A percentile compares a stretch with the other conserved stretches of the same genome.
phyloP scores from a whole-genome alignment of 2,888 invertebrate species.

The Phyllotreta striolata region DNA sequence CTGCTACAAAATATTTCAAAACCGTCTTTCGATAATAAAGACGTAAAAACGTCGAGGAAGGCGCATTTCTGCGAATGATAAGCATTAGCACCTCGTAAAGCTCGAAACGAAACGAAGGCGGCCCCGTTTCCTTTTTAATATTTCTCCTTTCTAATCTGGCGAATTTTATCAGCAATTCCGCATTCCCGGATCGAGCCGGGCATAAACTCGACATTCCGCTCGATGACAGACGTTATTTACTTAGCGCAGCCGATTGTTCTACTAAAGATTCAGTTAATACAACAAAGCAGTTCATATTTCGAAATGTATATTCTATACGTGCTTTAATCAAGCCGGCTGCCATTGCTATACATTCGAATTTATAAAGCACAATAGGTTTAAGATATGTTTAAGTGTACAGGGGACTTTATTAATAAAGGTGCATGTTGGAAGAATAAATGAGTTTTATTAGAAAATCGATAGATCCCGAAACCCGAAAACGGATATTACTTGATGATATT shows the following conservation, averaged over 20 bases:
- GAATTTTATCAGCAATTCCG: constrained; percentile 11
- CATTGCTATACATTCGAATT: constrained; percentile 45
- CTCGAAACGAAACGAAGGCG: background rate
- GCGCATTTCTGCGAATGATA: no score
- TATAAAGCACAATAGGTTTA: no score
- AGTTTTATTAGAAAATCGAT: constrained; percentile 5
- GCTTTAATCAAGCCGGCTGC: constrained; percentile 54
- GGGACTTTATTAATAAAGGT: no score
- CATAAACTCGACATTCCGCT: constrained; percentile 23
- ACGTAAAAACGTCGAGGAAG: no score
- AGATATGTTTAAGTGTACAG: no score
- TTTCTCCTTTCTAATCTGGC: background rate
- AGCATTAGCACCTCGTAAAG: background rate
- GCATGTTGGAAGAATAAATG: no score
- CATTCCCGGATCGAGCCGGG: constrained; percentile 9
- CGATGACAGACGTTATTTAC: constrained; percentile 22
- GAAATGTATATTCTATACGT: constrained; percentile 57
- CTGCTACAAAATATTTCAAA: no score
- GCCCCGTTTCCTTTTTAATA: no score
- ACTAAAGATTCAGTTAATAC: constrained; percentile 26
- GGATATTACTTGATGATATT: constrained; percentile 56
- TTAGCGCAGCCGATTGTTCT: constrained; percentile 25
- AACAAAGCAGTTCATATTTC: constrained; percentile 35
- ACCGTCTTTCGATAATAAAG: no score
- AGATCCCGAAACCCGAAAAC: constrained; percentile 28